Conservation (phyloP, 64 coral and sea anemone species). For the Montipora sp. region DNA sequence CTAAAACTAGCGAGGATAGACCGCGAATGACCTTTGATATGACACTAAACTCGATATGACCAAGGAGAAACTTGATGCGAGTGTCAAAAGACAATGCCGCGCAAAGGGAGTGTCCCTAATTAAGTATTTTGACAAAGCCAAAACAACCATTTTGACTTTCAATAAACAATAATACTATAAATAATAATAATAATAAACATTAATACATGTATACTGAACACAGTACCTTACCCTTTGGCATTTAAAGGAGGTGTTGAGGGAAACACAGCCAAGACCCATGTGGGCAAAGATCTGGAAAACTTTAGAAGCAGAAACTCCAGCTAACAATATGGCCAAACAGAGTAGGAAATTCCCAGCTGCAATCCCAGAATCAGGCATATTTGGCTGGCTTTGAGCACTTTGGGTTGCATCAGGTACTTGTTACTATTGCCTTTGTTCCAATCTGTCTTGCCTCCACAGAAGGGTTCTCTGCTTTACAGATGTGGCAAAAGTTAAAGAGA, state of each 20-base stretch:
- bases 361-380: neutral
- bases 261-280: neutral
- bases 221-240: neutral
- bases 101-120: too few species aligned
- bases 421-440: neutral
- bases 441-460: too few species aligned
- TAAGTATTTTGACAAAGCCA: too few species aligned
- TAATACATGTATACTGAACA: neutral
- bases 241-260: neutral
- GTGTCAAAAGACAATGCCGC: too few species aligned
- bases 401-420: neutral
- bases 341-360: conserved; percentile 37
- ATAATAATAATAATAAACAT: too few species aligned
- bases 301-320: neutral
- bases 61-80: too few species aligned
- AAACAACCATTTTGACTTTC: neutral
- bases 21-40: too few species aligned
- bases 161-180: neutral
- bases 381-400: conserved; percentile 1
- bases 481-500: too few species aligned
- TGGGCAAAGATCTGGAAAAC: neutral
- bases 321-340: conserved; percentile 25
- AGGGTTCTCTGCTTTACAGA: too few species aligned
- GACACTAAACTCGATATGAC: too few species aligned
- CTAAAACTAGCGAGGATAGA: too few species aligned